phyloP scores from a whole-genome alignment of 1,140 invertebrate genomes.

The Polyergus mexicanus region DNA sequence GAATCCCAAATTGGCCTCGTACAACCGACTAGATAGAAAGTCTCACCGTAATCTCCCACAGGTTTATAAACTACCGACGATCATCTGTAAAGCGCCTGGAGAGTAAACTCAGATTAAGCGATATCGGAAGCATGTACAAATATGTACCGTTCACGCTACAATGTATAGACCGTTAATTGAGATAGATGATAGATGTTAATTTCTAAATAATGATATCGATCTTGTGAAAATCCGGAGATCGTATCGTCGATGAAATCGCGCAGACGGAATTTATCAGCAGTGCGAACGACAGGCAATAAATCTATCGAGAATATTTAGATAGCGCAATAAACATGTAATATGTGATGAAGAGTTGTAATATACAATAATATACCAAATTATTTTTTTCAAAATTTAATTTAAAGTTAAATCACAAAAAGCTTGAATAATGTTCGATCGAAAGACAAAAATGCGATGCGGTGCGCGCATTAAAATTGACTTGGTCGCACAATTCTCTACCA shows the following conservation, averaged over 20 bases:
- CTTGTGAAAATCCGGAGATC: conserved; percentile 1
- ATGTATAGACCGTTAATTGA: conserved; percentile 38
- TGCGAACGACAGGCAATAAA: not conserved
- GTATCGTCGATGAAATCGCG: conserved; percentile 36
- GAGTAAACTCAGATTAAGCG: conserved; percentile 46
- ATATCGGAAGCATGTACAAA: conserved; percentile 41
- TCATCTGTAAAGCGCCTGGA: conserved; percentile 2
- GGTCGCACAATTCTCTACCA: not conserved
- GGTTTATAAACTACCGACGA: conserved; percentile 35
- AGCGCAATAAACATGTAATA: conserved; percentile 25
- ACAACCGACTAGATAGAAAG: conserved; percentile 61
- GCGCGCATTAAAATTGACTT: conserved; percentile 27
- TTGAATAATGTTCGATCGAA: conserved; percentile 13
- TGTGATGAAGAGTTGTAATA: not conserved
- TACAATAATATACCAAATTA: no score
- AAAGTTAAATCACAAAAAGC: no score
- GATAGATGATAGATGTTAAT: conserved; percentile 57
- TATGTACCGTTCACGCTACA: not conserved
- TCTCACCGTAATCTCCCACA: conserved; percentile 61
- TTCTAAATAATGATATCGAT: conserved; percentile 25
- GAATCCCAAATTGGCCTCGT: conserved; percentile 69
- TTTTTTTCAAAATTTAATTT: no score
- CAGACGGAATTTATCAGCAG: not conserved
- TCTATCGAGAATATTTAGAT: conserved; percentile 58
- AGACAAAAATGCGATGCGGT: not conserved